Base-by-base conservation (phyloP, 2,888 invertebrate species). In the Eupsilia transversa region DNA sequence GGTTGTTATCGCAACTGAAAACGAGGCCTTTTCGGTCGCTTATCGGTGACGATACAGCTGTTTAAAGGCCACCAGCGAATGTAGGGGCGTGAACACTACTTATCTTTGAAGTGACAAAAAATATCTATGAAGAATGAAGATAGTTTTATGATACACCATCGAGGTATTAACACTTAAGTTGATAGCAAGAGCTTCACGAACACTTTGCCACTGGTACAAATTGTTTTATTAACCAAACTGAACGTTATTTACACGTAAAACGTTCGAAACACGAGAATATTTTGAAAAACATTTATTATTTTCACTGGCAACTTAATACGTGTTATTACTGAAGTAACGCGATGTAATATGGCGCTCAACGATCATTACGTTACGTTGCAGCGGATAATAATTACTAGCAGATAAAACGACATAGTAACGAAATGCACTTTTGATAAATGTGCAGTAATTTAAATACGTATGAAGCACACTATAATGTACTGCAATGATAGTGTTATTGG, bases 31-130 rank as follows among this genome's bases (percentile, higher is more conserved):
- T 72, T 73, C 71, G 78, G 74, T 79, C 79, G 72, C 82, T 84
- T 86, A 89, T 89, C 86, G 69, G 74, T 83, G 85, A 86, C 84
- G 85, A 71, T 72, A 77, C 77, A 79, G 85, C 86, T 88, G 87
- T 83, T 85, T 83, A 83, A 86, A 89, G 86, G 87, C 82, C 86
- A 85, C 64, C 78, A 72, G 46, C 73, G 74, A 38, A 59, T 71
- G 33, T 49, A 69, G 65, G 66, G 73, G 86, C 67, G 71, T 77
- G 65, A 80, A 61, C 59, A 69, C 17, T 23, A 33, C 61, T 77
- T 83, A 84, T 85, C 83, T 73, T 65, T 57, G 17, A 74, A 69
- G 49, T 66, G 56, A 35, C 52, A 64, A 67, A 67, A 68, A 74
- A 71, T 33, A 72, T 80, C 41, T 76, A 20, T 35, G 56, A n/a